A percentile compares a stretch with the other conserved stretches of the same genome.
Evolutionary conservation across 1,140 invertebrate genomes (phyloP).

Genomic region (Babylonia areolata): DNA sequence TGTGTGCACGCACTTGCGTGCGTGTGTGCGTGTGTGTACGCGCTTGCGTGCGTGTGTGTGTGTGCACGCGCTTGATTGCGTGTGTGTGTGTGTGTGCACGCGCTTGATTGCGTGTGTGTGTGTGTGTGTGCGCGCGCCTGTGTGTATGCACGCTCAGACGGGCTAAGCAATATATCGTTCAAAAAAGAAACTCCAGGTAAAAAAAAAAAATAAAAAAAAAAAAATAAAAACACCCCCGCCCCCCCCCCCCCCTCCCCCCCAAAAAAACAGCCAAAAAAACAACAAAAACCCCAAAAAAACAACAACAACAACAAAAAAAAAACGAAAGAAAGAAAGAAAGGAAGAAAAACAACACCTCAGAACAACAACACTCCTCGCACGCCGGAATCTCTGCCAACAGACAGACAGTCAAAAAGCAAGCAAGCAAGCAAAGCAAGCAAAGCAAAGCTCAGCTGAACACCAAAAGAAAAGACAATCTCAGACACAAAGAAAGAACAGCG

Average conservation of each 20-base stretch:
- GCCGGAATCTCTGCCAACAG: neutral
- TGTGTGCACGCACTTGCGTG: neutral
- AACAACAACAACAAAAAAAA: neutral
- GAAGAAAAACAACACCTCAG: neutral
- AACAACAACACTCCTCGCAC: neutral
- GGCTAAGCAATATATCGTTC: too few species aligned
- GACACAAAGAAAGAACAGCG: neutral
- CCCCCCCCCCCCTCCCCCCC: too few species aligned
- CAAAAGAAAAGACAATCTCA: too few species aligned
- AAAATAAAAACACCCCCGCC: too few species aligned
- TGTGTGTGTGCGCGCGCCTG: neutral
- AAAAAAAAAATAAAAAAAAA: too few species aligned
- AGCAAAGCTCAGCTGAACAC: too few species aligned
- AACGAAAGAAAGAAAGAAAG: neutral
- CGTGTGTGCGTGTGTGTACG: neutral
- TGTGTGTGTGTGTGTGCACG: slow-evolving; percentile 39
- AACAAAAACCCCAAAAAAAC: too few species aligned
- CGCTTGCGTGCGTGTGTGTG: neutral
- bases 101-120: slow-evolving; percentile 32
- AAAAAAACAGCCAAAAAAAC: too few species aligned
- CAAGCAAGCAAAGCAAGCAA: too few species aligned
- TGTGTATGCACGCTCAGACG: too few species aligned
- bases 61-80: slow-evolving; percentile 33
- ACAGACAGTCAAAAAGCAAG: too few species aligned
- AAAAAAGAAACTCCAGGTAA: too few species aligned